Evolutionary conservation across 2,888 invertebrate species (phyloP).

Genomic region (Pseudococcus viburni): DNA sequence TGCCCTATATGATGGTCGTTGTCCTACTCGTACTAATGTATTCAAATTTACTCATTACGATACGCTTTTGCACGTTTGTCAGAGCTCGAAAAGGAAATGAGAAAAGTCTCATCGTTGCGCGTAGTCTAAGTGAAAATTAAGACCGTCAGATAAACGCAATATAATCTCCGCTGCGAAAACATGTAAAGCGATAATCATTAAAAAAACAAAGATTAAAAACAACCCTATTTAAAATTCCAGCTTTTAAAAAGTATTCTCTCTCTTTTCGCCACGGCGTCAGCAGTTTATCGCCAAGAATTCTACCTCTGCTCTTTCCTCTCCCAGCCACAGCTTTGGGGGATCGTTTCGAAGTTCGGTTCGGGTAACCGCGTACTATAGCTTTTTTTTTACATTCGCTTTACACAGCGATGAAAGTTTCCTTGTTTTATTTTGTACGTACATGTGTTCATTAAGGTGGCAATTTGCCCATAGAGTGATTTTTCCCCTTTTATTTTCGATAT

Average conservation of each 20-base stretch:
- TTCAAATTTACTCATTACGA: slow-evolving; percentile 7
- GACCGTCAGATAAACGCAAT: slow-evolving; percentile 9
- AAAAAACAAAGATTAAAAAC: slow-evolving; percentile 28
- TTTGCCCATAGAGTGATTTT: background rate
- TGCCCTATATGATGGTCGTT: slow-evolving; percentile 14
- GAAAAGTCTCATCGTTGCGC: background rate
- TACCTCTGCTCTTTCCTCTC: background rate
- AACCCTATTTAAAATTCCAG: slow-evolving; percentile 24
- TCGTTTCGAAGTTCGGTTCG: background rate
- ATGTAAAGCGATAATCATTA: slow-evolving; percentile 23
- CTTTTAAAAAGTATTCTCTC: background rate
- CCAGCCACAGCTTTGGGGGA: background rate
- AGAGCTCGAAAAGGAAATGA: background rate
- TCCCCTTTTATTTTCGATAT: background rate
- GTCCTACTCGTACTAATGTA: slow-evolving; percentile 14
- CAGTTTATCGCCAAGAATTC: background rate
- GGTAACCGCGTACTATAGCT: background rate
- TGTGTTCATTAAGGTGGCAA: background rate
- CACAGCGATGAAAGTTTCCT: background rate
- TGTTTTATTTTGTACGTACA: background rate
- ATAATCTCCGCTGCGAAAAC: background rate
- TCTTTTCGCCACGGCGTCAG: background rate
- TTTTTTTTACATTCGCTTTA: background rate
- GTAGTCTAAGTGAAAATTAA: slow-evolving; percentile 27
- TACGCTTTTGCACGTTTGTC: slow-evolving; percentile 1